Percentiles rank a stretch among this genome's conserved stretches.
Conservation (phyloP, 2,888 invertebrate species). For the Heterodera filipjevi region DNA sequence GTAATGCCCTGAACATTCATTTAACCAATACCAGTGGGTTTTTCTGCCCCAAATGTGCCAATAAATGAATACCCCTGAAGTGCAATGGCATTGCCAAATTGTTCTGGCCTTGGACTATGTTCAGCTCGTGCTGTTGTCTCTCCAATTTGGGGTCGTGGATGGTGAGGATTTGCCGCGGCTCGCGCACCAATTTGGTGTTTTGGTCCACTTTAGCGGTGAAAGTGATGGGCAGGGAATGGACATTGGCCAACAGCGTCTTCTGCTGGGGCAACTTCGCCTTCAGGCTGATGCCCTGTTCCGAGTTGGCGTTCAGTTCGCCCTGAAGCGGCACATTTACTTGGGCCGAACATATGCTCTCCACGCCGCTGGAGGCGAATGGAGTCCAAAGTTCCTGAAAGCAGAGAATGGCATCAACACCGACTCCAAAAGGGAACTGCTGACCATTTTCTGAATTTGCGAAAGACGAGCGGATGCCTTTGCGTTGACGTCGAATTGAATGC, state of each 20-base stretch:
- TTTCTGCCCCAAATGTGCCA: conserved; percentile 28
- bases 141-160: conserved; percentile 40
- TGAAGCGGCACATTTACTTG: conserved; percentile 43
- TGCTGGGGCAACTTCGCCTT: conserved; percentile 34
- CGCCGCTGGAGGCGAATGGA: conserved; percentile 40
- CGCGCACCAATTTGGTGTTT: conserved; percentile 13
- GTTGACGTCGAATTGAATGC: conserved; percentile 25
- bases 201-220: conserved; percentile 34
- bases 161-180: conserved; percentile 32
- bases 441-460: conserved; percentile 34
- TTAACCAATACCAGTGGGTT: neutral
- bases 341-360: conserved; percentile 36
- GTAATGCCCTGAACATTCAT: conserved; percentile 30
- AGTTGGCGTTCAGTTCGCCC: conserved; percentile 15
- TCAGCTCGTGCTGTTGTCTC: conserved; percentile 35
- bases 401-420: neutral
- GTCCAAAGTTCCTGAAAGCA: conserved; percentile 36
- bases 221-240: conserved; percentile 49
- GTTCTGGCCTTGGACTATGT: conserved; percentile 16
- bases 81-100: conserved; percentile 37
- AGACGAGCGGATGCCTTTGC: conserved; percentile 15
- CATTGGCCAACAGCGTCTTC: conserved; percentile 41
- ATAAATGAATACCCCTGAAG: conserved; percentile 39
- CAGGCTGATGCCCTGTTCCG: conserved; percentile 28
- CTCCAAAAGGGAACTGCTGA: neutral